A percentile compares a stretch with the other conserved stretches of the same genome.
Conservation (phyloP, 35 echinoderm and acorn worm species). For the Lytechinus pictus region DNA sequence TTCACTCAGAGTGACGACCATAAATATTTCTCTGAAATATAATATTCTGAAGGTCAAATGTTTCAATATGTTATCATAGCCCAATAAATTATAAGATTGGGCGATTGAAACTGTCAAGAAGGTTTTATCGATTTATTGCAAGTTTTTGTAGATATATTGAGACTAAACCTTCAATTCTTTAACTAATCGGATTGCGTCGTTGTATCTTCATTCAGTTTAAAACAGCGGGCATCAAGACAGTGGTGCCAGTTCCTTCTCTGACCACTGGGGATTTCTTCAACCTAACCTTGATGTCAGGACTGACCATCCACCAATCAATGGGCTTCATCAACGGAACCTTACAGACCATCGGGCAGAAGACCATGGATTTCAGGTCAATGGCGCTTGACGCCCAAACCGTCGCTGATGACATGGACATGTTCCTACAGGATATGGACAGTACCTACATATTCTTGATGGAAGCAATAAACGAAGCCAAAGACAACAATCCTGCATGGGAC, state of each 20-base stretch:
- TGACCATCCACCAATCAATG: conserved; percentile 68
- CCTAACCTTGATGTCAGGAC: conserved; percentile 75
- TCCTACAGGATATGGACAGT: conserved; percentile 53
- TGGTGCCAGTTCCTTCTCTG: conserved; percentile 41
- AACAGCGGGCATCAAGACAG: conserved; percentile 57
- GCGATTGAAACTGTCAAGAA: neutral
- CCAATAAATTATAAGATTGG: too few species aligned
- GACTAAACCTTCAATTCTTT: neutral
- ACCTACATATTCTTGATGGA: conserved; percentile 4
- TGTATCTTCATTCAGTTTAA: conserved; percentile 65
- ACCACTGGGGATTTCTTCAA: conserved; percentile 69
- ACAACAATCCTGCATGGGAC: conserved; percentile 10
- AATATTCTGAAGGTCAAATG: too few species aligned
- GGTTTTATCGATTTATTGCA: neutral
- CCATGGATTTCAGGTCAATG: conserved; percentile 62
- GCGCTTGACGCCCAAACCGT: conserved; percentile 55
- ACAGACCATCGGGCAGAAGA: conserved; percentile 64
- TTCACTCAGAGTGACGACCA: too few species aligned
- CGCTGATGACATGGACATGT: conserved; percentile 60
- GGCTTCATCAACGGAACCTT: conserved; percentile 63
- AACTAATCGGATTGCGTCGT: neutral
- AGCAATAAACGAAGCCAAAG: neutral
- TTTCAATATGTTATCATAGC: too few species aligned
- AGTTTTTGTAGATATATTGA: neutral
- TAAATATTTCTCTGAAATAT: too few species aligned